Evolutionary conservation across 53 echinoderm and acorn worm genomes (phyloP), one percentile per base, ranked within the genome.

Genomic region (Crossaster papposus): DNA sequence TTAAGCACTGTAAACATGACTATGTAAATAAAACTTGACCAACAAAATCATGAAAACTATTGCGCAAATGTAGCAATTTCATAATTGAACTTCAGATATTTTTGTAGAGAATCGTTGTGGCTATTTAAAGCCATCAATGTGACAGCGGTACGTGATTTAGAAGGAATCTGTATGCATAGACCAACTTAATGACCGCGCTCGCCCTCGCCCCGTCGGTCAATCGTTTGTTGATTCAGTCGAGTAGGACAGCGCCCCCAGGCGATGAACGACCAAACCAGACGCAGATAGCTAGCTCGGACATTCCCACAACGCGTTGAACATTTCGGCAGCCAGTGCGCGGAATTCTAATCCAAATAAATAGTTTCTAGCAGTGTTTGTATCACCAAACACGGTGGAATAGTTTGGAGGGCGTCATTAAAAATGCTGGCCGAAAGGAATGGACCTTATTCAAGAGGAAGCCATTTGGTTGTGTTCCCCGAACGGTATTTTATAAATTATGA

Each of bases 231-330:
- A 28, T 68, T 68, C 62, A 81, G 81, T 81, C 81, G 20, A 32
- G 34, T 30, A 54, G 10, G 68, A 82, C 70, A 82, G 82, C 82
- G 82, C 82, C 82, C 82, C 65, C 82, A 82, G 82, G 82, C 65
- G 82, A 64, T 33, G 28, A 82, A 15, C 82, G 14, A 30, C 65
- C 37, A 44, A 65, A 82, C 64, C 35, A 32, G 35, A 35, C 34
- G 36, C 35, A 23, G 20, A 63, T 36, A 62, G 34, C 26, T 64
- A 23, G 2, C 20, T 32, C 8, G 36, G 81, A 34, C 64, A 65
- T 65, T 82, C 82, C 81, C 9, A 81, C 64, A 33, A n/a, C 32
- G 82, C 65, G 24, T 23, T 82, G 82, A 82, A 37, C 65, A 82
- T 63, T 68, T n/a, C 44, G 65, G 65, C 26, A 65, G 13, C 68